Evolutionary conservation across 37 sponge, comb jelly and placozoan species (phyloP).

Genomic region (Halisarca cf. caerulea): DNA sequence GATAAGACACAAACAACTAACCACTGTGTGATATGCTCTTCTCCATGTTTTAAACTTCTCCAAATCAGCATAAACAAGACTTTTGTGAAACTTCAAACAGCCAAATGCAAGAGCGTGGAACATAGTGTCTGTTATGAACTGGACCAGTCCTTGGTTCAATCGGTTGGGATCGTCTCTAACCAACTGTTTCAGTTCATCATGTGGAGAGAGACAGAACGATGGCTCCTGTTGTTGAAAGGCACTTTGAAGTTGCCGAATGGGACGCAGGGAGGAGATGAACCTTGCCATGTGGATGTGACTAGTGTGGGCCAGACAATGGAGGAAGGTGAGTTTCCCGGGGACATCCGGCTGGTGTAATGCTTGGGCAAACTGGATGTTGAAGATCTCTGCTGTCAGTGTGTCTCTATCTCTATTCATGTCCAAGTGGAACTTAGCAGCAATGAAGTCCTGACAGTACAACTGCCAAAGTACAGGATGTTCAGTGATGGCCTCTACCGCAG

Average conservation of each 20-base stretch:
- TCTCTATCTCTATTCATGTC: constrained; percentile 19
- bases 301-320: constrained; percentile 59
- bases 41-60: constrained; percentile 56
- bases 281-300: constrained; percentile 75
- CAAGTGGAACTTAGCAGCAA: constrained; percentile 49
- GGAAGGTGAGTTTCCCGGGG: constrained; percentile 26
- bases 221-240: neutral
- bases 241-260: constrained; percentile 36
- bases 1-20: constrained; percentile 15
- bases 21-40: constrained; percentile 53
- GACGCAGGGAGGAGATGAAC: constrained; percentile 56
- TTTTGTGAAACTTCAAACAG: neutral
- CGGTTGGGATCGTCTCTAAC: neutral
- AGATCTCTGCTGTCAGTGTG: constrained; percentile 34
- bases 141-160: constrained; percentile 40
- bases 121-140: constrained; percentile 49
- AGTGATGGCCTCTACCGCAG: constrained; percentile 37
- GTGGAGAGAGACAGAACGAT: neutral
- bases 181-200: neutral
- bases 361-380: constrained; percentile 40
- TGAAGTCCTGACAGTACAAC: constrained; percentile 70
- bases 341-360: constrained; percentile 27
- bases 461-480: constrained; percentile 42
- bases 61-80: neutral
- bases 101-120: constrained; percentile 55